Evolutionary conservation across 2,888 invertebrate genomes (phyloP).

Genomic region (Cheilosia vulpina): DNA sequence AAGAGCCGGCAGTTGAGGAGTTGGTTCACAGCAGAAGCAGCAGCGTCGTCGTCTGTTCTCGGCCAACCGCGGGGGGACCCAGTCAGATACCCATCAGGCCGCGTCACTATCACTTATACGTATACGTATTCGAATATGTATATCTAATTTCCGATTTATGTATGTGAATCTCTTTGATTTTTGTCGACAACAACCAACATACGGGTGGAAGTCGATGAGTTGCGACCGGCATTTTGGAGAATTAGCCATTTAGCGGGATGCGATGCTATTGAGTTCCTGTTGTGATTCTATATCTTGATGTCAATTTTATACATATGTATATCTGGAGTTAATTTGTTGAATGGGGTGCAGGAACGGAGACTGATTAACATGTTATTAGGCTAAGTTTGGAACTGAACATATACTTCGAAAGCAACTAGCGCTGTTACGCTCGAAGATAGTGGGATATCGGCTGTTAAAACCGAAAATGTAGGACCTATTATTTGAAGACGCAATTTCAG

Average conservation of each 20-base stretch:
- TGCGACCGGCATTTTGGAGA: conserved; percentile 35
- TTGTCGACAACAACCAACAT: conserved; percentile 17
- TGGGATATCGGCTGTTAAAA: no score
- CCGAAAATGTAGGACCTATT: no score
- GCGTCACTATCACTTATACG: conserved; percentile 55
- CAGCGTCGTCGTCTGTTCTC: conserved; percentile 24
- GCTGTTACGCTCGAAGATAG: no score
- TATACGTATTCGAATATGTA: conserved; percentile 56
- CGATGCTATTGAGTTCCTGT: conserved; percentile 36
- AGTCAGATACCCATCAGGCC: conserved; percentile 5
- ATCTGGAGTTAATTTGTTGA: conserved; percentile 16
- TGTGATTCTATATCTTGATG: conserved; percentile 30
- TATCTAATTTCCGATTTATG: conserved; percentile 64
- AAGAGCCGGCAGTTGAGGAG: conserved; percentile 9
- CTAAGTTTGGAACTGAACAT: background rate
- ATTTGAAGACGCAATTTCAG: no score
- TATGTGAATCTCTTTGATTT: conserved; percentile 33
- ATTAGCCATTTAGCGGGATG: conserved; percentile 40
- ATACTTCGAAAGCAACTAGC: no score
- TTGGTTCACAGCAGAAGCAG: conserved; percentile 34
- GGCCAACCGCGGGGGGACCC: conserved; percentile 9
- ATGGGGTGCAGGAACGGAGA: conserved; percentile 32
- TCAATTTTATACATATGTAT: conserved; percentile 28
- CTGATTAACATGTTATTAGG: conserved; percentile 48
- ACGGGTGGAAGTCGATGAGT: conserved; percentile 48